phyloP scores from a whole-genome alignment of 2,888 invertebrate species.

The Drosophila siamana region DNA sequence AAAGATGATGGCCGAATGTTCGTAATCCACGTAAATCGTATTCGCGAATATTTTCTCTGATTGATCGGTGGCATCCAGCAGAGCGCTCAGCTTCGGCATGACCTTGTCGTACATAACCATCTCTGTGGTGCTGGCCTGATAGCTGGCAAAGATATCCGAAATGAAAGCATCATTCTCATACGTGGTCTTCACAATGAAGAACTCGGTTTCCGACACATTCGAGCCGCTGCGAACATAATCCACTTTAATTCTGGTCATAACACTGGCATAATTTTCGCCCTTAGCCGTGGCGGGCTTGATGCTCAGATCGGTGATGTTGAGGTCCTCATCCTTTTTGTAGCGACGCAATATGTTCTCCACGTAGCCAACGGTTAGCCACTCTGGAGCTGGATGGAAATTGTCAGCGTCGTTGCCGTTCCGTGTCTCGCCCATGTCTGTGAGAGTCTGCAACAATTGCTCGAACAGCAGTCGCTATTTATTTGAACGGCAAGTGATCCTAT shows the following conservation, averaged over 20 bases:
- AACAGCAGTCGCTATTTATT: conserved; percentile 48
- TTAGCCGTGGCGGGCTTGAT: conserved; percentile 72
- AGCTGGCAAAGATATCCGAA: conserved; percentile 59
- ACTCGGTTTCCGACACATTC: conserved; percentile 42
- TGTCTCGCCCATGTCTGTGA: conserved; percentile 56
- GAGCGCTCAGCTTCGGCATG: conserved; percentile 65
- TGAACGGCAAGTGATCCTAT: neutral
- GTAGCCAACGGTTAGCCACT: conserved; percentile 76
- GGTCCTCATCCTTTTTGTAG: conserved; percentile 61
- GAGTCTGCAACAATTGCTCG: conserved; percentile 24
- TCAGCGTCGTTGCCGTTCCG: conserved; percentile 22
- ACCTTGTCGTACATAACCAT: conserved; percentile 81
- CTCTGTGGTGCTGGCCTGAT: conserved; percentile 73
- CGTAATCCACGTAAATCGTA: conserved; percentile 75
- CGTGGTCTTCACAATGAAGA: conserved; percentile 74
- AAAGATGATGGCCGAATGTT: conserved; percentile 74
- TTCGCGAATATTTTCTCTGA: conserved; percentile 73
- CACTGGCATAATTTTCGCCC: conserved; percentile 81
- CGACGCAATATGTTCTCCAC: conserved; percentile 66
- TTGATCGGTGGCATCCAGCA: conserved; percentile 56
- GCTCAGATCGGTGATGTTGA: conserved; percentile 56
- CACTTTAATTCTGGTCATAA: conserved; percentile 71
- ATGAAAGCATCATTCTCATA: conserved; percentile 70
- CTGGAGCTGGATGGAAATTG: conserved; percentile 55
- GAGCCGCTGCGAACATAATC: conserved; percentile 32